Evolutionary conservation across 2,888 invertebrate species (phyloP), one percentile per base, ranked within the genome.

Genomic region (Athalia cordata): DNA sequence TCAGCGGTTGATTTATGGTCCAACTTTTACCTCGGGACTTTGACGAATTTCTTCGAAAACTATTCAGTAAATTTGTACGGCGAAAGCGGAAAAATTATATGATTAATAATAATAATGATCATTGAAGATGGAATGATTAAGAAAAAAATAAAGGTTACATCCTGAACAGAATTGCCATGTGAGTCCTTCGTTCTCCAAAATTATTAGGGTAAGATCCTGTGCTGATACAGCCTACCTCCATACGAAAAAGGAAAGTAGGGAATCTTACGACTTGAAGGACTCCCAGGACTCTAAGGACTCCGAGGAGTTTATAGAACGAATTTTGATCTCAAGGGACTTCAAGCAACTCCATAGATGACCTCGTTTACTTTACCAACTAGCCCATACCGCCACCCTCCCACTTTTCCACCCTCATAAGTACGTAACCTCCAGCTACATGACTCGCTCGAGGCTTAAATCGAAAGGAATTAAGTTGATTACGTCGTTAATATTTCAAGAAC

Each of bases 1-100:
- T 50, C 43, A 15, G 15, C n/a, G 64, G 62, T 62, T 75, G 75
- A 75, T 75, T 75, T 75, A 75, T 75, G 62, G 62, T 15, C 2
- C 47, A 61, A 75, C 75, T 75, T 64, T 50, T 50, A 4, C 64
- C 62, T 6, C 62, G n/a, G 9, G 64, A 75, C 75, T 75, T 62
- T 49, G 75, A 75, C 61, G 75, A 62, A 72, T 75, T 49, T 64
- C 72, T 43, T 72, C 47, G 4, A 8, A 15, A 72, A 72, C 72
- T 72, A 59, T 57, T 59, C 29, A 29, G 29, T 29, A 29, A 29
- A 29, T 29, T 29, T 2, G 29, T 29, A 29, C 29, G 29, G 29
- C 29, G 29, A 29, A 29, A 29, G 29, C 29, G 2, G 29, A 29
- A 29, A 2, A 29, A 29, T 29, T 29, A 29, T 29, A 29, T 29